phyloP scores from a whole-genome alignment of 2,113 vertebrate species.

The Xiphophorus couchianus region DNA sequence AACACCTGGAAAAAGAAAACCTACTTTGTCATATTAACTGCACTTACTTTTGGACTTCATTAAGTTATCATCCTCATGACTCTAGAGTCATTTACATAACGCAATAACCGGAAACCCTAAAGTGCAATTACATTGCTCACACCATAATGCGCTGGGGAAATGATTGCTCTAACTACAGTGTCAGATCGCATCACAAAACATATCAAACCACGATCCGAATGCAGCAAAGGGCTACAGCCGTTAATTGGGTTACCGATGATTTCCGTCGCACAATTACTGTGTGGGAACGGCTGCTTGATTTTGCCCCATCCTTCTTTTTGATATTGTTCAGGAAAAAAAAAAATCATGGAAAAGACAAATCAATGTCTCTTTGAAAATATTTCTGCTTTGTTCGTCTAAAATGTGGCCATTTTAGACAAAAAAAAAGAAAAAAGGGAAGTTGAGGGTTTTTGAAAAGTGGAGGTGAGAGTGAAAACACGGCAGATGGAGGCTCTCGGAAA shows the following conservation, averaged over 20 bases:
- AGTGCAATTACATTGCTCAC: conserved; percentile 77
- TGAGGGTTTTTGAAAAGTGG: conserved; percentile 26
- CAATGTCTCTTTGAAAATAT: conserved; percentile 7
- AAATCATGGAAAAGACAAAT: neutral
- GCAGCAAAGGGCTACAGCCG: conserved; percentile 62
- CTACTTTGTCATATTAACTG: conserved; percentile 50
- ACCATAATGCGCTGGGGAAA: conserved; percentile 68
- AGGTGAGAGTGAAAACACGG: neutral
- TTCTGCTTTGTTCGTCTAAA: conserved; percentile 3
- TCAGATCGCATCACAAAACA: conserved; percentile 68
- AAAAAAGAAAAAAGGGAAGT: neutral
- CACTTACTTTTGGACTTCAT: conserved; percentile 64
- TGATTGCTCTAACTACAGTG: conserved; percentile 68
- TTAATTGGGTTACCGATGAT: conserved; percentile 77
- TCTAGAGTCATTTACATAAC: conserved; percentile 74
- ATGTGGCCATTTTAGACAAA: neutral
- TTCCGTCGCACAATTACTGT: conserved; percentile 71
- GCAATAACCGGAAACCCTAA: conserved; percentile 75
- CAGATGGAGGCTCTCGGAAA: conserved; percentile 39
- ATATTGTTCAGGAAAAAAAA: neutral
- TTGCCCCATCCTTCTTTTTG: conserved; percentile 44
- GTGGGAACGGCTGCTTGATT: conserved; percentile 66
- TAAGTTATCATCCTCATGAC: conserved; percentile 66
- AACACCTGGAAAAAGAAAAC: conserved; percentile 28
- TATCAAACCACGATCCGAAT: conserved; percentile 69